Evolutionary conservation across 2,797 vertebrate species (phyloP).

Genomic region (Ciconia nigra): DNA sequence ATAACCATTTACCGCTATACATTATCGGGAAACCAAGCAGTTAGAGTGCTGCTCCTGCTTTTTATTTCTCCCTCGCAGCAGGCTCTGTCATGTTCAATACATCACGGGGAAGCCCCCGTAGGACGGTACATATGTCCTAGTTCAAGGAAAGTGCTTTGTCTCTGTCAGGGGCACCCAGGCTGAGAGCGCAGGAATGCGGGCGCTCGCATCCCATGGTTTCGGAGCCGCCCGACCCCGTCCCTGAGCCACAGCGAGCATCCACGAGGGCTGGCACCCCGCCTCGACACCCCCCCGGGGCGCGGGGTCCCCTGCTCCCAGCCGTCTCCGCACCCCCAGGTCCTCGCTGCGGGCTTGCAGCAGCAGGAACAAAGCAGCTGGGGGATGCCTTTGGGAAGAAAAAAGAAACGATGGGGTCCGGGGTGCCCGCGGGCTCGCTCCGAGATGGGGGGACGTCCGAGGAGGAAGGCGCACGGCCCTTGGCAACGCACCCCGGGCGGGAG

Average conservation of each 20-base stretch:
- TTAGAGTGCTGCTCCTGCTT: background rate
- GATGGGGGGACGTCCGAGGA: rapidly evolving
- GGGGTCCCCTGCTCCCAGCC: background rate
- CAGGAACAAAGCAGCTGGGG: rapidly evolving
- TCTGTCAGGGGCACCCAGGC: background rate
- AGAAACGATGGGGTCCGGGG: rapidly evolving
- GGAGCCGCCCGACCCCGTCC: rapidly evolving
- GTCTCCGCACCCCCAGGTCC: rapidly evolving
- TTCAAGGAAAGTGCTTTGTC: background rate
- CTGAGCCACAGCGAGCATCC: background rate
- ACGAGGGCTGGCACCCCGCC: background rate
- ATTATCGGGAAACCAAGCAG: background rate
- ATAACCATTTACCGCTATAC: background rate
- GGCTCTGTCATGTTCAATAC: conserved; percentile 32
- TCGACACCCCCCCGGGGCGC: rapidly evolving
- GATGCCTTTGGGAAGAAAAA: background rate
- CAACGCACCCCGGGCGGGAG: background rate
- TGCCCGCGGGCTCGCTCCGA: rapidly evolving
- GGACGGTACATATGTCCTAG: background rate
- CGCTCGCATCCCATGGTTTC: rapidly evolving
- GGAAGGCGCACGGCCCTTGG: background rate
- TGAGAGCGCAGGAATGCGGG: background rate
- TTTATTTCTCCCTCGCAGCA: background rate
- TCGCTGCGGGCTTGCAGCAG: background rate
- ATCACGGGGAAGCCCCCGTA: background rate